Evolutionary conservation across 2,888 invertebrate species (phyloP).

Genomic region (Meganola albula): DNA sequence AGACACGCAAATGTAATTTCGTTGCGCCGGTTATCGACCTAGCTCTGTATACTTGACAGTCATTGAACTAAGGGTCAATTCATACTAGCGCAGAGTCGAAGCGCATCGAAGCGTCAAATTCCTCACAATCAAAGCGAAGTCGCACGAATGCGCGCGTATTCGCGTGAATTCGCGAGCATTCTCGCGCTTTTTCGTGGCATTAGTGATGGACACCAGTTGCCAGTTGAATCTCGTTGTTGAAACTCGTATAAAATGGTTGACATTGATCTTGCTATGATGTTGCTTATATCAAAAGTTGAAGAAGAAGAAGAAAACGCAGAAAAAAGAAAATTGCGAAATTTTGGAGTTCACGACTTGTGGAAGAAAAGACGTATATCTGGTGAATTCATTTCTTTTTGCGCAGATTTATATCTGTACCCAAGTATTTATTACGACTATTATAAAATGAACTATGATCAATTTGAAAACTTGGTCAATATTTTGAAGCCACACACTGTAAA

Average conservation of each 20-base stretch:
- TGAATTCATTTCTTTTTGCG: slow-evolving; percentile 11
- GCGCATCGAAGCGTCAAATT: slow-evolving; percentile 8
- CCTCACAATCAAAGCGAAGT: slow-evolving; percentile 7
- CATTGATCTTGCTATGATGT: slow-evolving; percentile 9
- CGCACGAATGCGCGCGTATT: slow-evolving; percentile 7
- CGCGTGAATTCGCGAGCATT: slow-evolving; percentile 5
- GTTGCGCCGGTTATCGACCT: slow-evolving; percentile 31
- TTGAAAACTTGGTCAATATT: slow-evolving; percentile 15
- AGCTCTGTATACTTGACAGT: slow-evolving; percentile 20
- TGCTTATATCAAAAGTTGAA: slow-evolving; percentile 9
- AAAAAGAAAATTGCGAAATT: slow-evolving; percentile 7
- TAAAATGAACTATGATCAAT: slow-evolving; percentile 11
- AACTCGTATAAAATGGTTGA: slow-evolving; percentile 11
- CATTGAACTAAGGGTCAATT: slow-evolving; percentile 16
- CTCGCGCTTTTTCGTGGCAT: too few relatives aligned
- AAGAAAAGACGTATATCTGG: slow-evolving; percentile 13
- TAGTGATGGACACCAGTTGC: slow-evolving; percentile 8
- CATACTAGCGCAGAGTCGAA: slow-evolving; percentile 6
- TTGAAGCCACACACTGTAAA: slow-evolving; percentile 14
- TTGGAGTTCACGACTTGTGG: slow-evolving; percentile 8
- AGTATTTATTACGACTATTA: slow-evolving; percentile 11
- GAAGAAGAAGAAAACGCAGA: slow-evolving; percentile 5
- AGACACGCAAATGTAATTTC: slow-evolving; percentile 23
- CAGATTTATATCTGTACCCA: slow-evolving; percentile 6
- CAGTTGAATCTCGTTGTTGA: slow-evolving; percentile 12